Evolutionary conservation across 2,113 vertebrate genomes (phyloP).

Genomic region (Larimichthys polyactis): DNA sequence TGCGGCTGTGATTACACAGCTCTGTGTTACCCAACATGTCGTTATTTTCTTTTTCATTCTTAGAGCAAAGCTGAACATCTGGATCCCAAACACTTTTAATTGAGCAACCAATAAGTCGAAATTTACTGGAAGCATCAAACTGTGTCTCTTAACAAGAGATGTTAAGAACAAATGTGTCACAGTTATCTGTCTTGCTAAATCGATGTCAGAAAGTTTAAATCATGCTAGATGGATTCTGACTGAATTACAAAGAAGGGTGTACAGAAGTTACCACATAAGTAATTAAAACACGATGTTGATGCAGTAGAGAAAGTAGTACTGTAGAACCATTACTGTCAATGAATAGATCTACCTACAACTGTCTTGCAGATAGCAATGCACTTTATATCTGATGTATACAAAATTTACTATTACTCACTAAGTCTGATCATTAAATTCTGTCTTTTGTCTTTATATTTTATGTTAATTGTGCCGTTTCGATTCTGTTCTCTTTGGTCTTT

Average conservation of each 20-base stretch:
- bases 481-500: constrained; percentile 41
- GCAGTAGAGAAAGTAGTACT: constrained; percentile 24
- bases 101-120: constrained; percentile 19
- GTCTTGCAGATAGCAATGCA: constrained; percentile 75
- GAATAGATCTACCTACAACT: constrained; percentile 56
- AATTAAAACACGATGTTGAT: constrained; percentile 9
- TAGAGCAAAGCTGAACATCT: constrained; percentile 61
- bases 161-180: constrained; percentile 8
- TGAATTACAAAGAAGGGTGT: constrained; percentile 25
- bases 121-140: constrained; percentile 48
- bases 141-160: constrained; percentile 5
- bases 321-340: constrained; percentile 19
- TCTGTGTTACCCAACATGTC: constrained; percentile 10
- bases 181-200: constrained; percentile 6
- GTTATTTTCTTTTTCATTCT: constrained; percentile 4
- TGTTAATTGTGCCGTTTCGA: constrained; percentile 32
- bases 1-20: constrained; percentile 52
- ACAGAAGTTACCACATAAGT: constrained; percentile 30
- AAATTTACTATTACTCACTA: constrained; percentile 14
- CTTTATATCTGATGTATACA: constrained; percentile 76
- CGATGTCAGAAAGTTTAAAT: not conserved
- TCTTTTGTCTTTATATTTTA: constrained; percentile 19
- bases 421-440: constrained; percentile 54
- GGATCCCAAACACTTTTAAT: constrained; percentile 57
- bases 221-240: not conserved